Percentiles rank a stretch among this genome's conserved stretches.
Evolutionary conservation across 1,140 invertebrate genomes (phyloP).

Genomic region (Pteromalus puparum): DNA sequence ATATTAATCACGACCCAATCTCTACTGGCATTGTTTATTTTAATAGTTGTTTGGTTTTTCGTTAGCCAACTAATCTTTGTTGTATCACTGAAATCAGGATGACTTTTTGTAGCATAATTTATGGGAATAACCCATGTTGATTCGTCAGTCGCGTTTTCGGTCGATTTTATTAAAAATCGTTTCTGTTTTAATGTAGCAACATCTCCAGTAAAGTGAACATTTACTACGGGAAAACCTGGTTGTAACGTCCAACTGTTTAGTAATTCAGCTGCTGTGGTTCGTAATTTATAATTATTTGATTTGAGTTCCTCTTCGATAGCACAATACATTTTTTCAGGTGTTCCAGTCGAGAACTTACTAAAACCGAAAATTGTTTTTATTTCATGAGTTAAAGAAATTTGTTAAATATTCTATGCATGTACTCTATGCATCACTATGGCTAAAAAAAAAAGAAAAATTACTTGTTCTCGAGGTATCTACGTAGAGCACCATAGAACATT

Average conservation of each 20-base stretch:
- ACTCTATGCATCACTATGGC: no score
- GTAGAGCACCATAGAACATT: constrained; percentile 88
- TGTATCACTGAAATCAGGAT: constrained; percentile 81
- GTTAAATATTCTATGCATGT: no score
- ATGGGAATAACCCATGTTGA: constrained; percentile 89
- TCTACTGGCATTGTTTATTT: constrained; percentile 69
- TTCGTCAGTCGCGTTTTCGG: constrained; percentile 56
- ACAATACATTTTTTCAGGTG: neutral
- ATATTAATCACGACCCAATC: constrained; percentile 90
- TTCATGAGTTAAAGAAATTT: constrained; percentile 55
- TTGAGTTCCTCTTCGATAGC: constrained; percentile 22
- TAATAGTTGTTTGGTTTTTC: constrained; percentile 57
- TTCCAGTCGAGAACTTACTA: constrained; percentile 17
- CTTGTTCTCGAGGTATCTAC: constrained; percentile 81
- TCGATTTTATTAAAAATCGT: constrained; percentile 75
- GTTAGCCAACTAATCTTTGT: constrained; percentile 84
- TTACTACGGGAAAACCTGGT: constrained; percentile 89
- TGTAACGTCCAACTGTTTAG: constrained; percentile 95
- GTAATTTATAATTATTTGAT: neutral
- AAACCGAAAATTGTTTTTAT: constrained; percentile 18
- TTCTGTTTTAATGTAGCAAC: constrained; percentile 69
- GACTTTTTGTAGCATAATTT: constrained; percentile 81
- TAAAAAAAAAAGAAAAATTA: neutral
- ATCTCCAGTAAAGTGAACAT: neutral
- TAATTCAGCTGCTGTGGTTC: constrained; percentile 70